A percentile compares a stretch with the other conserved stretches of the same genome.
These are phyloP conservation scores for Drosophila paracracens DNA, from an alignment of 2,888 invertebrate species.

Conservation along the genomic window DNA sequence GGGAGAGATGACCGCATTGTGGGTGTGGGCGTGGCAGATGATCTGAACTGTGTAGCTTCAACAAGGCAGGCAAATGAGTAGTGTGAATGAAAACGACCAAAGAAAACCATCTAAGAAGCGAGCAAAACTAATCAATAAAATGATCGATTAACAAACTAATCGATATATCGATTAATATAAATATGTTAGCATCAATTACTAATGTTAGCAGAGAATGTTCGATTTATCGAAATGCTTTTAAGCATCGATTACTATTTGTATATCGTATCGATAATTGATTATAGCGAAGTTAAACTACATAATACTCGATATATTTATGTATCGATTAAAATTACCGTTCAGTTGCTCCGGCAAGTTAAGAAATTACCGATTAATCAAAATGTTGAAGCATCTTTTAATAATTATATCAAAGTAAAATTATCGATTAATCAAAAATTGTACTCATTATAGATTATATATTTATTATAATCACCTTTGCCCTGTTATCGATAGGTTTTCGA, in stretches of 20 bases:
- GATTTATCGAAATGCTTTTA: background rate
- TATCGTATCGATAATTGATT: background rate
- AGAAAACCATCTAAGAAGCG: background rate
- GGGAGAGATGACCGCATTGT: conserved; percentile 1
- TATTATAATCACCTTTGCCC: background rate
- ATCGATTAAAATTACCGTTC: background rate
- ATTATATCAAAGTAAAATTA: background rate
- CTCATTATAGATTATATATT: background rate
- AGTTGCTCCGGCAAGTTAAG: background rate
- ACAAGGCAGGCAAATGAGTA: conserved; percentile 17
- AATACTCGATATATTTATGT: background rate
- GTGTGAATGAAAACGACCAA: conserved; percentile 1
- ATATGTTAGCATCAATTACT: background rate
- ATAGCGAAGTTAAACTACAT: background rate
- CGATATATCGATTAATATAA: background rate
- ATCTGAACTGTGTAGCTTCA: conserved; percentile 18
- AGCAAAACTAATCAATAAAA: background rate
- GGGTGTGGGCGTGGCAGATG: conserved; percentile 22
- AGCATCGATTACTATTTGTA: background rate
- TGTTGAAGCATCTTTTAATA: background rate
- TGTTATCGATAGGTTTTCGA: background rate
- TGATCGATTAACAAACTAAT: background rate
- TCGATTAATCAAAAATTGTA: background rate
- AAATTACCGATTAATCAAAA: background rate
- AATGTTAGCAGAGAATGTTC: background rate